Percentiles rank a stretch among this genome's conserved stretches.
phyloP scores from a whole-genome alignment of 2,888 invertebrate species.

The Limnephilus rhombicus region DNA sequence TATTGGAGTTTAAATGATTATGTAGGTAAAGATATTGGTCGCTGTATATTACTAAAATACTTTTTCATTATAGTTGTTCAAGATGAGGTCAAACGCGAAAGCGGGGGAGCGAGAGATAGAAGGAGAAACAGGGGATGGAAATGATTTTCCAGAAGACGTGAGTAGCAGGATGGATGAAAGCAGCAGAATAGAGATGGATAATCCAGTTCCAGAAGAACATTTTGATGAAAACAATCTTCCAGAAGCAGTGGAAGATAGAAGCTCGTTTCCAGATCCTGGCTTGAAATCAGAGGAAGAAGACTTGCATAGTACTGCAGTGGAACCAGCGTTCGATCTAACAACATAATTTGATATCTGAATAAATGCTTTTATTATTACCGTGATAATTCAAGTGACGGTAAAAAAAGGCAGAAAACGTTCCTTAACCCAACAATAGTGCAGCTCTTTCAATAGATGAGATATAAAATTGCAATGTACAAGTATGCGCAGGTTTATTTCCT shows the following conservation, averaged over 20 bases:
- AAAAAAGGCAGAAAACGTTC: too few species aligned
- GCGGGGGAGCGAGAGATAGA: neutral
- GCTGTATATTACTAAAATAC: neutral
- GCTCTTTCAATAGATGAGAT: too few species aligned
- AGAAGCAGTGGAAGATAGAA: neutral
- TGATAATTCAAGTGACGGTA: too few species aligned
- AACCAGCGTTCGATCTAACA: neutral
- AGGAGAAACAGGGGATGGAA: neutral
- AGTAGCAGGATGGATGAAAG: neutral
- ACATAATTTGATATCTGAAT: too few species aligned
- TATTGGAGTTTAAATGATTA: too few species aligned
- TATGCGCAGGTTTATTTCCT: too few species aligned
- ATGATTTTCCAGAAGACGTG: neutral
- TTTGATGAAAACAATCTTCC: neutral
- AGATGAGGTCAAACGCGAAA: neutral
- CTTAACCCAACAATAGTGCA: too few species aligned
- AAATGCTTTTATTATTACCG: too few species aligned
- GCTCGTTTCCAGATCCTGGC: neutral
- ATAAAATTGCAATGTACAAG: too few species aligned
- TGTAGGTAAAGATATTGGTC: neutral
- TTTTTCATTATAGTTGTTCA: neutral
- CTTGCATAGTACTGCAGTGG: neutral
- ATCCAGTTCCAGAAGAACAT: neutral
- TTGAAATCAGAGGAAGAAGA: neutral
- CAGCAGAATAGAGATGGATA: neutral